A percentile compares a stretch with the other conserved stretches of the same genome.
Conservation (phyloP, 2,113 vertebrate species). For the Camarhynchus parvulus region DNA sequence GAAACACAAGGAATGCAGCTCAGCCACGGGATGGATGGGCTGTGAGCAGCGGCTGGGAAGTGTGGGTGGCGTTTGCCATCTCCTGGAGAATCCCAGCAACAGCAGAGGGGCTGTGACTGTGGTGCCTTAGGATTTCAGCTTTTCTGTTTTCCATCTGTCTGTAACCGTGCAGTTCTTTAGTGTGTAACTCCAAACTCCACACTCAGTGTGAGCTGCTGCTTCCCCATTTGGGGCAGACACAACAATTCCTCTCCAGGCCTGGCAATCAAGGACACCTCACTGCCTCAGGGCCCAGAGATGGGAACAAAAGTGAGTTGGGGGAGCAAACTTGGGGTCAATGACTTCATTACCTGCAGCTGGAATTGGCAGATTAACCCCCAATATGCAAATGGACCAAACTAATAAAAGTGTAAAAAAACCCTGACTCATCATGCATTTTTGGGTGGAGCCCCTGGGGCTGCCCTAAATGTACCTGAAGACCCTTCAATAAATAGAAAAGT, state of each 20-base stretch:
- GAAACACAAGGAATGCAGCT: rapidly evolving
- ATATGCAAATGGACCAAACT: not conserved
- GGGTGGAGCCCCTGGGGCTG: not conserved
- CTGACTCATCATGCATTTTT: rapidly evolving
- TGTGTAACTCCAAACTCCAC: not conserved
- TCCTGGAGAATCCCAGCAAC: slow-evolving; percentile 9
- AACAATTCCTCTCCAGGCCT: not conserved
- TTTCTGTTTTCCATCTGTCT: rapidly evolving
- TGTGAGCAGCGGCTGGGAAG: not conserved
- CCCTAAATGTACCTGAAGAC: not conserved
- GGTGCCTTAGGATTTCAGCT: not conserved
- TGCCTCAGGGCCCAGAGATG: not conserved
- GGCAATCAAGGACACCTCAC: not conserved
- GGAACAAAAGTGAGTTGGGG: not conserved
- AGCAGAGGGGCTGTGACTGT: not conserved
- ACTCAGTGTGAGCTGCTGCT: not conserved
- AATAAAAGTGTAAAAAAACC: not conserved
- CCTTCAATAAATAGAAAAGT: not conserved
- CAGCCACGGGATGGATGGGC: rapidly evolving
- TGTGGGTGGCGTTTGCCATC: slow-evolving; percentile 61
- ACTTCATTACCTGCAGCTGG: not conserved
- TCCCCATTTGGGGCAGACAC: not conserved
- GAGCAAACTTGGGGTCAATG: not conserved
- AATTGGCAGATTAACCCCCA: not conserved
- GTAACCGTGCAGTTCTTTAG: not conserved